These are phyloP conservation scores for Ptychodera flava DNA, from an alignment of 35 echinoderm and acorn worm genomes.

Conservation along the genomic window DNA sequence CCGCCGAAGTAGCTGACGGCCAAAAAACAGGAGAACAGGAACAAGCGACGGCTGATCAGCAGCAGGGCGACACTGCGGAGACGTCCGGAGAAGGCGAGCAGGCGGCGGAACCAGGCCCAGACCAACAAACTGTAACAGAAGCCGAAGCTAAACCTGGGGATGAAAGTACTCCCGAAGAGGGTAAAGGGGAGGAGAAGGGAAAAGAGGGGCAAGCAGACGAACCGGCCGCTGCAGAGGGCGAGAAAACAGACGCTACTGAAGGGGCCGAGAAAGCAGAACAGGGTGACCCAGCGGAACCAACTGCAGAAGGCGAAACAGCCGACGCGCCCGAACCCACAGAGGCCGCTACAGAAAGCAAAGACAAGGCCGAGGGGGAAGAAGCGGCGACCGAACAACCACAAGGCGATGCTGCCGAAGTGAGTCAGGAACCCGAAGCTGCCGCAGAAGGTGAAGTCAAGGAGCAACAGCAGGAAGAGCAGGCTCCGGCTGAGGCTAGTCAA, in stretches of 20 bases:
- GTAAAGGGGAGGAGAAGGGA: neutral
- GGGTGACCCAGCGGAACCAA: neutral
- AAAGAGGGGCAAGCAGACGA: neutral
- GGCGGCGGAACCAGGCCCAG: neutral
- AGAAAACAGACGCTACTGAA: neutral
- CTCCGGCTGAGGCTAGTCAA: neutral
- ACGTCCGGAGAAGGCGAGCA: neutral
- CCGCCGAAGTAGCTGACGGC: neutral
- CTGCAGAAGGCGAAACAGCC: conserved; percentile 15
- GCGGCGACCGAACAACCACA: neutral
- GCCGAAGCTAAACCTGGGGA: neutral
- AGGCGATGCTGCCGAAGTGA: neutral
- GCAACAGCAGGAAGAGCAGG: neutral
- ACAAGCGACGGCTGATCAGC: neutral
- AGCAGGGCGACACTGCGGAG: neutral
- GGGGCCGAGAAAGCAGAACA: neutral
- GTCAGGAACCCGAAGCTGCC: neutral
- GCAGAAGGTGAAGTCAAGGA: neutral
- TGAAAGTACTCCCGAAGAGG: neutral
- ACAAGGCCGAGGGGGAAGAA: neutral
- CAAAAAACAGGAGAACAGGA: neutral
- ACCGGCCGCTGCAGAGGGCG: neutral
- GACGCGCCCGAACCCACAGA: neutral
- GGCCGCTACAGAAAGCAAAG: neutral
- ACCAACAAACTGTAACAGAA: neutral